phyloP scores from a whole-genome alignment of 1,140 invertebrate genomes.

The Drosophila trapezifrons region DNA sequence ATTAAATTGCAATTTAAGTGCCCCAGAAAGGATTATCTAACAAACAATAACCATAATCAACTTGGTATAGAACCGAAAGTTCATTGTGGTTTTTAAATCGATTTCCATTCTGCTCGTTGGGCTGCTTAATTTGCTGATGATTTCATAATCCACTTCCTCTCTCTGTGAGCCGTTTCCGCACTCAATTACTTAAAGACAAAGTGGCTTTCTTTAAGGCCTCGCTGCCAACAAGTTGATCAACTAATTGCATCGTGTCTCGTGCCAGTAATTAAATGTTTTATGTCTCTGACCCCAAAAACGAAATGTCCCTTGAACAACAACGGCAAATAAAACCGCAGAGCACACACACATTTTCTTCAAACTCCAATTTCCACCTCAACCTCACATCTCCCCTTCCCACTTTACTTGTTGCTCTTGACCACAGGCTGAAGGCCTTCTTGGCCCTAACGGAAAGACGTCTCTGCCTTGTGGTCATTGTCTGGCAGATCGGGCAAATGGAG shows the following conservation, averaged over 20 bases:
- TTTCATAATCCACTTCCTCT: conserved; percentile 25
- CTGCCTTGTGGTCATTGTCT: conserved; percentile 39
- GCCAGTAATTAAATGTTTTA: conserved; percentile 50
- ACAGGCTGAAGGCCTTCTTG: conserved; percentile 39
- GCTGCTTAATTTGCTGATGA: conserved; percentile 55
- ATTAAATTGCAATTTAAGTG: neutral
- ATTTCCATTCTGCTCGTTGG: conserved; percentile 22
- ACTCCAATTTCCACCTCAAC: neutral
- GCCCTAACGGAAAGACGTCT: conserved; percentile 24
- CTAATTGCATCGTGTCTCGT: conserved; percentile 31
- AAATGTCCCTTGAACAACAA: conserved; percentile 14
- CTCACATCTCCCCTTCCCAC: neutral
- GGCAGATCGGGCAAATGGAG: neutral
- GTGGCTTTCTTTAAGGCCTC: conserved; percentile 24
- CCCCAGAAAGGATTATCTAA: neutral
- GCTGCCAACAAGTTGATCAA: conserved; percentile 34
- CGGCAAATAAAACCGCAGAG: conserved; percentile 12
- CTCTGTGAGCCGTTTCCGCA: conserved; percentile 7
- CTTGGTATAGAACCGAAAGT: neutral
- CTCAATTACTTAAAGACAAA: conserved; percentile 53
- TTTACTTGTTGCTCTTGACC: conserved; percentile 51
- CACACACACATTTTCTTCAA: conserved; percentile 15
- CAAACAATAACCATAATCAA: conserved; percentile 9
- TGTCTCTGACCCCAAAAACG: conserved; percentile 29
- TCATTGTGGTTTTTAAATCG: conserved; percentile 11